phyloP scores from a whole-genome alignment of 2,113 vertebrate species.

The Solenodon paradoxus region DNA sequence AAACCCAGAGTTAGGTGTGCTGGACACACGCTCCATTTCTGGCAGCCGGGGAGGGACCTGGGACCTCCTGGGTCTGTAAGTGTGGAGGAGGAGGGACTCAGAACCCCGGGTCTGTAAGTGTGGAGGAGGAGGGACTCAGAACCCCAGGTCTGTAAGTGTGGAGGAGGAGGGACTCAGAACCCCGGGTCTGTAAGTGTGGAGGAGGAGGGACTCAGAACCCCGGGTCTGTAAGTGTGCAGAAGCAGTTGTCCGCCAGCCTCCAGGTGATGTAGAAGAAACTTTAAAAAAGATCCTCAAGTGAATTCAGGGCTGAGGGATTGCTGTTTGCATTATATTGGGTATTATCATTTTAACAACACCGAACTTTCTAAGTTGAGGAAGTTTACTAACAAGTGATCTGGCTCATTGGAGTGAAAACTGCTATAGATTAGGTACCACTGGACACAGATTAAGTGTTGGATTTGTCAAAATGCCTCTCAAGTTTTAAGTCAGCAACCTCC shows the following conservation, averaged over 20 bases:
- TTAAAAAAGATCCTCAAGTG: neutral
- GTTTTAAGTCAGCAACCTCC: neutral
- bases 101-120: no score
- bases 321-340: neutral
- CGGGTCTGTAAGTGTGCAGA: accelerated
- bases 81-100: no score
- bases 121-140: no score
- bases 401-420: neutral
- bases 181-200: no score
- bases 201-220: no score
- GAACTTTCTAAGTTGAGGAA: neutral
- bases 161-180: no score
- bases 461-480: neutral
- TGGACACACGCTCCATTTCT: accelerated
- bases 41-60: no score
- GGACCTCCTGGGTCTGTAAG: no score
- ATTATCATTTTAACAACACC: neutral
- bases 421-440: neutral
- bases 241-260: neutral
- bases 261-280: no score
- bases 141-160: no score
- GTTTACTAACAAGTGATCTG: no score
- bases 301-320: neutral
- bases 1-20: neutral
- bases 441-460: neutral